Evolutionary conservation across 2,888 invertebrate species (phyloP).

Genomic region (Eupithecia dodoneata): DNA sequence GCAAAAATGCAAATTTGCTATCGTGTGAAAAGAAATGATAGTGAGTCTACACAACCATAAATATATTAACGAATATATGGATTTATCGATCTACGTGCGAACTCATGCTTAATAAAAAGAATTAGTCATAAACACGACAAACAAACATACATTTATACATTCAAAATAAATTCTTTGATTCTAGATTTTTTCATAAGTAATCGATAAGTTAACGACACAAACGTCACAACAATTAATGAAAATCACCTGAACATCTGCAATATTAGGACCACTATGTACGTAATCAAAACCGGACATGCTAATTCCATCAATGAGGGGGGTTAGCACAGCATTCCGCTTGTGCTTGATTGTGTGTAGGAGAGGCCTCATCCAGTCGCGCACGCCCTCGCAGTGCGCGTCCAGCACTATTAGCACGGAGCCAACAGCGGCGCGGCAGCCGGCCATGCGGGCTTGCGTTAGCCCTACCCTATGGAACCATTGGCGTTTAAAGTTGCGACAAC

Average conservation of each 20-base stretch:
- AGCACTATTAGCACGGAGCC: conserved; percentile 93
- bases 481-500: too few relatives aligned
- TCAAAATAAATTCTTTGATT: neutral
- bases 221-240: neutral
- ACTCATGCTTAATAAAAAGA: neutral
- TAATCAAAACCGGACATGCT: neutral
- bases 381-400: conserved; percentile 95
- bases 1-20: too few relatives aligned
- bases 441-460: conserved; percentile 89
- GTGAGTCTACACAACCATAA: neutral
- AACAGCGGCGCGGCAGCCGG: conserved; percentile 89
- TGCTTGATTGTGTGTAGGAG: conserved; percentile 90
- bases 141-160: neutral
- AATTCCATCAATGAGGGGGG: neutral
- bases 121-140: neutral
- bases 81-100: neutral
- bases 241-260: neutral
- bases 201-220: neutral
- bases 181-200: neutral
- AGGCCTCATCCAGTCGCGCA: conserved; percentile 93
- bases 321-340: conserved; percentile 88
- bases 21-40: too few relatives aligned
- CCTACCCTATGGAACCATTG: too few relatives aligned
- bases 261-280: neutral
- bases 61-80: neutral